phyloP scores from a whole-genome alignment of 2,888 invertebrate species.

The Caenorhabditis zanzibari region DNA sequence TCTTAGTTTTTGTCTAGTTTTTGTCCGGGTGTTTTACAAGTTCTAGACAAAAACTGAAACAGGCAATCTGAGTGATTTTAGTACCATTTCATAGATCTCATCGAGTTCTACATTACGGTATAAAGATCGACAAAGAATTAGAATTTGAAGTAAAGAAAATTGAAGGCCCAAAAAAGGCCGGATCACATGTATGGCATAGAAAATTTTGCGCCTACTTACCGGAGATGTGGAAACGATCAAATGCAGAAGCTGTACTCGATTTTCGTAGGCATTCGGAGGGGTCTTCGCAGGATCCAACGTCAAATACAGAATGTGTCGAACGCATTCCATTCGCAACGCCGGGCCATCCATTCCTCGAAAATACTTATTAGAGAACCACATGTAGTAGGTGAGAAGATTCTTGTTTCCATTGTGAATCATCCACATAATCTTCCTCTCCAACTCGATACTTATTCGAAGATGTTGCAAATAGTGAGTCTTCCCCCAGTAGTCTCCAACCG shows the following conservation, averaged over 20 bases:
- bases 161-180: too few species aligned
- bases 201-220: too few species aligned
- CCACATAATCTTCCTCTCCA: constrained; percentile 42
- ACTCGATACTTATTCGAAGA: constrained; percentile 34
- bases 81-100: too few species aligned
- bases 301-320: constrained; percentile 88
- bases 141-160: too few species aligned
- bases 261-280: constrained; percentile 37
- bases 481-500: constrained; percentile 40
- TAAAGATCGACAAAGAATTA: too few species aligned
- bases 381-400: constrained; percentile 43
- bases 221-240: constrained; percentile 50
- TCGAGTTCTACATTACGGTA: too few species aligned
- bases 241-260: constrained; percentile 63
- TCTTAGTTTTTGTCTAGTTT: too few species aligned
- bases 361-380: constrained; percentile 85
- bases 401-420: constrained; percentile 40
- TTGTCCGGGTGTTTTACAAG: too few species aligned
- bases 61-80: too few species aligned
- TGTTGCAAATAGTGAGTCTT: constrained; percentile 22
- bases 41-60: too few species aligned
- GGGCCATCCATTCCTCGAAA: constrained; percentile 92
- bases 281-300: constrained; percentile 29
- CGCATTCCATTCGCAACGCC: constrained; percentile 93
- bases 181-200: too few species aligned